Evolutionary conservation across 2,888 invertebrate species (phyloP).

Genomic region (Brachynemurus nebulosus): DNA sequence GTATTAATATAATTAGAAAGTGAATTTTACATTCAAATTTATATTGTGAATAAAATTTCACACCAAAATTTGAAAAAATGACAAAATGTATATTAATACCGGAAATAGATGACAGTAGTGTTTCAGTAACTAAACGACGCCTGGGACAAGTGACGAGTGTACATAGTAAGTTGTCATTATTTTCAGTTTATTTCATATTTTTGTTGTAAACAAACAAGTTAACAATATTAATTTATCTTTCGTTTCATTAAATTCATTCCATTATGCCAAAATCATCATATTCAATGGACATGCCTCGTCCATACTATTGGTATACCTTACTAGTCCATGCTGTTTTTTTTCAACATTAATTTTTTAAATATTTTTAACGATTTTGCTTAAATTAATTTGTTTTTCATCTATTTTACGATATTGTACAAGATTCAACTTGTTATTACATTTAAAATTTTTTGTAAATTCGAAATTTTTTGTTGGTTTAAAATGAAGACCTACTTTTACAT

Average conservation of each 20-base stretch:
- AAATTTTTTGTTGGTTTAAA: too few species aligned
- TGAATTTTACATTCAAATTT: too few species aligned
- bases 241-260: not conserved
- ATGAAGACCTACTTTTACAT: conserved; percentile 1
- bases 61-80: not conserved
- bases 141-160: conserved; percentile 15
- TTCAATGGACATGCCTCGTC: conserved; percentile 7
- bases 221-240: not conserved
- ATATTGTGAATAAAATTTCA: too few species aligned
- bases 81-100: conserved; percentile 1
- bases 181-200: conserved; percentile 9
- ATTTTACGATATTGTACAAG: too few species aligned
- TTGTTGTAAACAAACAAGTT: conserved; percentile 6
- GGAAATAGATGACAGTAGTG: conserved; percentile 5
- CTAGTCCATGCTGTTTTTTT: conserved; percentile 9
- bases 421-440: too few species aligned
- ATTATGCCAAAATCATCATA: conserved; percentile 6
- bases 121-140: conserved; percentile 14
- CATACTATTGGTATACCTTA: conserved; percentile 10
- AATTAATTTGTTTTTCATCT: too few species aligned
- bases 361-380: too few species aligned
- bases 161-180: conserved; percentile 15
- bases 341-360: not conserved
- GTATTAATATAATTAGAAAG: too few species aligned
- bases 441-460: too few species aligned